A percentile compares a stretch with the other conserved stretches of the same genome.
These are phyloP conservation scores for Hoplodrina ambigua DNA, from an alignment of 2,888 invertebrate genomes.

Conservation along the genomic window DNA sequence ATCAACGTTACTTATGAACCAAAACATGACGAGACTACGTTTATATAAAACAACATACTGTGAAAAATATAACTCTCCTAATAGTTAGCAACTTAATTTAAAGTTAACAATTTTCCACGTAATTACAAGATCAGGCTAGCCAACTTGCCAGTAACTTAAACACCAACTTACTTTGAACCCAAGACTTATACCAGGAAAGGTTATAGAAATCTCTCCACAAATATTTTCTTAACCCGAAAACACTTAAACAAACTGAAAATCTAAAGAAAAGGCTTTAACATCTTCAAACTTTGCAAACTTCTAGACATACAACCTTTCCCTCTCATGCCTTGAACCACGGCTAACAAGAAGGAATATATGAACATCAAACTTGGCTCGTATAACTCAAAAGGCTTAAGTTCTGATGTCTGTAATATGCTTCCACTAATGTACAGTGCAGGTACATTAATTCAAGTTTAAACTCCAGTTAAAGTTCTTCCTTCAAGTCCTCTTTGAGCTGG, in stretches of 20 bases:
- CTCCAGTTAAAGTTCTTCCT: constrained; percentile 40
- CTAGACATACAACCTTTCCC: constrained; percentile 28
- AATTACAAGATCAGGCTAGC: not conserved
- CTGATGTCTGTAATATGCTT: constrained; percentile 69
- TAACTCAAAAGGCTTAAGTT: constrained; percentile 78
- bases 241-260: constrained; percentile 24
- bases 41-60: no score
- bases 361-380: constrained; percentile 79
- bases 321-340: constrained; percentile 54
- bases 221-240: constrained; percentile 20
- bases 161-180: constrained; percentile 11
- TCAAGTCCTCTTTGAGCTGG: constrained; percentile 25
- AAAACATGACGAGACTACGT: no score
- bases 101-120: not conserved
- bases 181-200: constrained; percentile 1
- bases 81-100: not conserved
- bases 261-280: constrained; percentile 29
- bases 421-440: constrained; percentile 62
- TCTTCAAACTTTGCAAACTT: constrained; percentile 38
- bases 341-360: constrained; percentile 68
- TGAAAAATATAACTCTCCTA: not conserved
- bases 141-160: constrained; percentile 21
- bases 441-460: constrained; percentile 65
- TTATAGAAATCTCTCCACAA: constrained; percentile 14
- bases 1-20: no score